Base-by-base conservation (phyloP, 2,888 invertebrate species). In the Drosophila longiperda region DNA sequence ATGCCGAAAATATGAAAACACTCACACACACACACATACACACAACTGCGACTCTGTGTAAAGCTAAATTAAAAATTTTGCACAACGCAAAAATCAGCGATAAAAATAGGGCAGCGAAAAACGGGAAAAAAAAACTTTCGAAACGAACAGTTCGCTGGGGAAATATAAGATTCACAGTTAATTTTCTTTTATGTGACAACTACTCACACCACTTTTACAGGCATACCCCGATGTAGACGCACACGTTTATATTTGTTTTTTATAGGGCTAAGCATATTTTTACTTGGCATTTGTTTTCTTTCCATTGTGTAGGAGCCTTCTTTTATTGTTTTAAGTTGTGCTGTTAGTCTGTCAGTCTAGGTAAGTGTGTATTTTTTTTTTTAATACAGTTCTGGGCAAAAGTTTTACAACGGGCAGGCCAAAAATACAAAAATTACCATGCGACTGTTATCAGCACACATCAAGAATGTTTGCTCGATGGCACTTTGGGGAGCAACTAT, bases 401-500 rank as follows among this genome's bases (percentile, higher is more conserved):
- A 75, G 65, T 68, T 68, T 49, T 40, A 69, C 68, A 68, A 72
- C 66, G 50, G 40, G 7, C 64, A 60, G 49, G n/a, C 50, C 8
- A 38, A 62, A 68, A 57, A 65, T 57, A 73, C 59, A 71, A 62
- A 82, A 76, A 73, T 81, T 77, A 87, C 87, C 79, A 83, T 76
- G 70, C 57, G 73, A 70, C 59, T 73, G 83, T 89, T 87, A 89
- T 86, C 83, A 80, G 66, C 74, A 70, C 65, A 78, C 72, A 83
- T 83, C 78, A 78, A 73, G 76, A 84, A 82, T 86, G 83, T 85
- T 84, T 80, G 75, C 80, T 80, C 83, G 82, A 87, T 85, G 85
- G 87, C 82, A 82, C 86, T 80, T 89, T 87, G 87, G 86, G 86
- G 86, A 87, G 87, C 86, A 84, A 86, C 86, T 87, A 79, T 66